phyloP scores from a whole-genome alignment of 1,140 invertebrate genomes.

The Nautilus pompilius region DNA sequence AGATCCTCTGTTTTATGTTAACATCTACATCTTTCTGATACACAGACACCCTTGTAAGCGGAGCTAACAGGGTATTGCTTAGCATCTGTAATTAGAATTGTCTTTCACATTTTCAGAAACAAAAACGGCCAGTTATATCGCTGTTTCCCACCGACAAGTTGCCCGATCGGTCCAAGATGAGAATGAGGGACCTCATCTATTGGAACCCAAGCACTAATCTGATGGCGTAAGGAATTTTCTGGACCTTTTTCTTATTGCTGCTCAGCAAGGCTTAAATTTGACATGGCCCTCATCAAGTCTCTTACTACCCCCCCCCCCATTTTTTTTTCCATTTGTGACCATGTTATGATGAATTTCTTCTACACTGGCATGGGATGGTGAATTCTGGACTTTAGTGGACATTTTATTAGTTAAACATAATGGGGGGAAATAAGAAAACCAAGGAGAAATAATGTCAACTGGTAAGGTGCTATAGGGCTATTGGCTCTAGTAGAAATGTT shows the following conservation, averaged over 20 bases:
- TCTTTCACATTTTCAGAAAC: not conserved
- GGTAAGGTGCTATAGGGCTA: too few relatives aligned
- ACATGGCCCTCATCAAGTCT: not conserved
- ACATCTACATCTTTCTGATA: too few relatives aligned
- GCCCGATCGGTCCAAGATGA: conserved; percentile 67
- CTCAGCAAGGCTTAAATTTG: not conserved
- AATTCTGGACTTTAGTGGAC: not conserved
- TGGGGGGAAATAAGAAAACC: too few relatives aligned
- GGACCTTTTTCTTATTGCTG: not conserved
- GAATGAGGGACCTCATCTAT: conserved; percentile 87
- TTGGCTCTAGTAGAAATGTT: too few relatives aligned
- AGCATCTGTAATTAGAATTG: too few relatives aligned
- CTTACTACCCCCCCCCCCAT: not conserved
- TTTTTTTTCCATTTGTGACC: not conserved
- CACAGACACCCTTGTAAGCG: too few relatives aligned
- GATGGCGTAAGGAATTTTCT: conserved; percentile 28
- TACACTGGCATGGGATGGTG: not conserved
- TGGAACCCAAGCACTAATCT: conserved; percentile 71
- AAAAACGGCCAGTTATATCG: not conserved
- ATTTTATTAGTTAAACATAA: too few relatives aligned
- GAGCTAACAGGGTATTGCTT: too few relatives aligned
- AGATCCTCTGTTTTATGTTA: too few relatives aligned
- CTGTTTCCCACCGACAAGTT: conserved; percentile 16
- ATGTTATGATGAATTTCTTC: not conserved
- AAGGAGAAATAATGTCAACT: too few relatives aligned